phyloP scores from a whole-genome alignment of 2,888 invertebrate genomes.

The Pseudanteris insignis region DNA sequence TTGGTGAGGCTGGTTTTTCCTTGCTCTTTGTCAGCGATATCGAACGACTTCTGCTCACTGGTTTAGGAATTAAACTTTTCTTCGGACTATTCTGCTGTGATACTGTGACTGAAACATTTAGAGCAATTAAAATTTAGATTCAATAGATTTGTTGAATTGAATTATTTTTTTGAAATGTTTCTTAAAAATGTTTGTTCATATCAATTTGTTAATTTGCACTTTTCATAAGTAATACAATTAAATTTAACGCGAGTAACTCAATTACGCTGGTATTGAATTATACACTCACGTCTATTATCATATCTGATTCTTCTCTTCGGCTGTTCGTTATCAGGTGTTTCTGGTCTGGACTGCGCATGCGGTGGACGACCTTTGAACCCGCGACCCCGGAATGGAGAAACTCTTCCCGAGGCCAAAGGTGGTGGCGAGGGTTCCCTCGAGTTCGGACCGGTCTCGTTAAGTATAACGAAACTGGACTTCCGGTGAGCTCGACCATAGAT shows the following conservation, averaged over 20 bases:
- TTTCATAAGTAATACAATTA: neutral
- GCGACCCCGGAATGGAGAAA: constrained; percentile 73
- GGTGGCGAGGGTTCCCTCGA: constrained; percentile 68
- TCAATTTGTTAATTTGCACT: neutral
- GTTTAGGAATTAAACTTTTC: constrained; percentile 62
- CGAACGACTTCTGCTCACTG: constrained; percentile 55
- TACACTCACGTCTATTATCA: constrained; percentile 53
- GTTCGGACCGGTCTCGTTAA: constrained; percentile 69
- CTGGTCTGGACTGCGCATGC: constrained; percentile 69
- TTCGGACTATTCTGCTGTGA: constrained; percentile 62
- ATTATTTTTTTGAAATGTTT: no score
- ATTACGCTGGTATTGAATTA: no score
- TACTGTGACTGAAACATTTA: constrained; percentile 52
- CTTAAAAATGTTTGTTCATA: no score
- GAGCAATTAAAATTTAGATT: no score
- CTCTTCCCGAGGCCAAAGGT: constrained; percentile 67
- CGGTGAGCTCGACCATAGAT: constrained; percentile 70
- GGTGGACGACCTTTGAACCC: constrained; percentile 68
- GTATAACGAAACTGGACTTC: constrained; percentile 76
- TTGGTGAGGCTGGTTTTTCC: constrained; percentile 54
- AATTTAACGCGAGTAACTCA: no score
- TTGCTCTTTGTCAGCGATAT: constrained; percentile 55
- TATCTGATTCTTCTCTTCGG: constrained; percentile 33
- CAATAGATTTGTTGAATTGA: no score
- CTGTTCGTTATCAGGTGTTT: constrained; percentile 65